Evolutionary conservation across 1,140 invertebrate species (phyloP).

Genomic region (Euwallacea fornicatus): DNA sequence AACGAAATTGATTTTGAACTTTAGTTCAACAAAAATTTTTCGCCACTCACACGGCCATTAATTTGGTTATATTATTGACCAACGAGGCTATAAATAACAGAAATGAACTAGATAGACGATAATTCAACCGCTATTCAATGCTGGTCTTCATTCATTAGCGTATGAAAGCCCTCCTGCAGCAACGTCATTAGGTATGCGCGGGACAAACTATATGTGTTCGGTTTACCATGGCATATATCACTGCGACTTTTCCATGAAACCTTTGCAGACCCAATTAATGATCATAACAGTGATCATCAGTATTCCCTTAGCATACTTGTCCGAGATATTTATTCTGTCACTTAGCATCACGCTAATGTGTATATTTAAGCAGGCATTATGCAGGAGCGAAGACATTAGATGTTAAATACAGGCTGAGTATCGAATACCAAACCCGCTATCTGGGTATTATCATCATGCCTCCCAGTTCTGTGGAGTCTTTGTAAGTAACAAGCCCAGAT

Average conservation of each 20-base stretch:
- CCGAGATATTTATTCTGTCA: constrained; percentile 20
- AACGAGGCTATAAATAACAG: not conserved
- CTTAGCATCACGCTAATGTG: constrained; percentile 21
- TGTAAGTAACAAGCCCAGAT: constrained; percentile 13
- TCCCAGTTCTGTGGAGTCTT: constrained; percentile 6
- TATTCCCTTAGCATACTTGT: constrained; percentile 14
- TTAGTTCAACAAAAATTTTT: not conserved
- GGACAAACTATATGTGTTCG: constrained; percentile 3
- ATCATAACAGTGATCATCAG: not conserved
- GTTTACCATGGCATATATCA: not conserved
- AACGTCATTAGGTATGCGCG: not conserved
- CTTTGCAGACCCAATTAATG: not conserved
- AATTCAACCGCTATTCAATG: constrained; percentile 17
- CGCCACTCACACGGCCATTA: not conserved
- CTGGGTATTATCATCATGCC: constrained; percentile 24
- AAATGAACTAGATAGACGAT: constrained; percentile 11
- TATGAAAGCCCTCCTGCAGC: constrained; percentile 29
- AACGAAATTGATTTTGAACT: not conserved
- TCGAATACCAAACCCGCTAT: constrained; percentile 22
- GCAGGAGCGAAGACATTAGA: constrained; percentile 29
- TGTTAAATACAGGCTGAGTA: constrained; percentile 23
- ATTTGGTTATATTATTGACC: not conserved
- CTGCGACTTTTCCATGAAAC: not conserved
- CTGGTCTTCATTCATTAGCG: constrained; percentile 26
- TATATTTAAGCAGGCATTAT: constrained; percentile 36